Conservation (phyloP, 2,888 invertebrate species). For the Mythimna loreyi region DNA sequence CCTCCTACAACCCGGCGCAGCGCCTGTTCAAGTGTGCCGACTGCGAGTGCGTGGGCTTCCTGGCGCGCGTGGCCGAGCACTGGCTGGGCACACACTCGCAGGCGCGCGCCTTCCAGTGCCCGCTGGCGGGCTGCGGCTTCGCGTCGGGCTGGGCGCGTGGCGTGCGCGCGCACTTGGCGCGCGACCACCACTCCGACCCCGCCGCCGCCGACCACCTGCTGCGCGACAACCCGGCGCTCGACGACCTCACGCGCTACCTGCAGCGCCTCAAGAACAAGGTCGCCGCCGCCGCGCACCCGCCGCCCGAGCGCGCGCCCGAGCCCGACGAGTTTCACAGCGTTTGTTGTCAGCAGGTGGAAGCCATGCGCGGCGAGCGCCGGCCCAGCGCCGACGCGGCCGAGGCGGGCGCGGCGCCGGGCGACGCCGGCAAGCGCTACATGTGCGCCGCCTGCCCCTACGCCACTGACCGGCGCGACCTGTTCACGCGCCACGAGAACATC, state of each 20-base stretch:
- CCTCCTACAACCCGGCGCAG: conserved; percentile 94
- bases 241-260: conserved; percentile 93
- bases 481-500: conserved; percentile 97
- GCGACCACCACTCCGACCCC: conserved; percentile 93
- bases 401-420: conserved; percentile 51
- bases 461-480: conserved; percentile 97
- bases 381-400: conserved; percentile 46
- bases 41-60: conserved; percentile 94
- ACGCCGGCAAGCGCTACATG: conserved; percentile 93
- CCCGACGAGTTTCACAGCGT: not conserved
- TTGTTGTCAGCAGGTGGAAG: conserved; percentile 79
- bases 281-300: not conserved
- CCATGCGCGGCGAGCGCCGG: conserved; percentile 78
- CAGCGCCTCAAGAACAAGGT: conserved; percentile 93
- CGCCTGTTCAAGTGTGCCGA: conserved; percentile 94
- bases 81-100: conserved; percentile 93
- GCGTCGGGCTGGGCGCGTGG: conserved; percentile 94
- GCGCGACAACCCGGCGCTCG: conserved; percentile 94
- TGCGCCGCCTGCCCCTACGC: conserved; percentile 97
- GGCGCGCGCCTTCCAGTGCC: conserved; percentile 93
- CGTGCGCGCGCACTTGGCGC: conserved; percentile 93
- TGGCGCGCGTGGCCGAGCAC: conserved; percentile 94
- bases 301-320: not conserved
- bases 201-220: conserved; percentile 91
- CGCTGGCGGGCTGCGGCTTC: conserved; percentile 93